phyloP scores from a whole-genome alignment of 2,888 invertebrate genomes.

The Lysandra coridon region DNA sequence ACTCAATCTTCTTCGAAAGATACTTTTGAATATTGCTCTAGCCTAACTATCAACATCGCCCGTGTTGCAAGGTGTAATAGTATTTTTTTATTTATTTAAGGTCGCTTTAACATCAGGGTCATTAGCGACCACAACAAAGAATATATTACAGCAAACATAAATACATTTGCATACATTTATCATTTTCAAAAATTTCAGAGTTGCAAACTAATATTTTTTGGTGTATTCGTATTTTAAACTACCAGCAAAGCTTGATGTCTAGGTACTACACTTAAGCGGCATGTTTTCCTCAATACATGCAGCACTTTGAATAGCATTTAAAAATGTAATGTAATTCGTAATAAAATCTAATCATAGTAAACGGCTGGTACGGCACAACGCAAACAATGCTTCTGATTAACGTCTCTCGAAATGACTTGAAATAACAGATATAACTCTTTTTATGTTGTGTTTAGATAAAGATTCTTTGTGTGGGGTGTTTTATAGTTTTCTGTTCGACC shows the following conservation, averaged over 20 bases:
- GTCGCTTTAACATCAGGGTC: too few relatives aligned
- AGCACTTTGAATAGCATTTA: slow-evolving; percentile 28
- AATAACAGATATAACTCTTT: slow-evolving; percentile 77
- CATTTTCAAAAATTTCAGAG: too few relatives aligned
- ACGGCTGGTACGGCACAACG: slow-evolving; percentile 50
- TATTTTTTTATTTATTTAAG: too few relatives aligned
- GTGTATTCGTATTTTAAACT: neutral
- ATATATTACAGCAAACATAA: too few relatives aligned
- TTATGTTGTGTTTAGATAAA: slow-evolving; percentile 78
- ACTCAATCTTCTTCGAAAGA: slow-evolving; percentile 63
- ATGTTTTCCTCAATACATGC: neutral
- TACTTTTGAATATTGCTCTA: slow-evolving; percentile 30
- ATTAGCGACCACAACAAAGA: too few relatives aligned
- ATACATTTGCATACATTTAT: too few relatives aligned
- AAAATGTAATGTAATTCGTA: slow-evolving; percentile 40
- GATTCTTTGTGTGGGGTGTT: slow-evolving; percentile 79
- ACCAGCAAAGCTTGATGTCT: neutral
- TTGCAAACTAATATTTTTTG: neutral
- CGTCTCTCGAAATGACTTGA: slow-evolving; percentile 76
- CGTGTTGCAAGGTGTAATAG: neutral
- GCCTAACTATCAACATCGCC: neutral
- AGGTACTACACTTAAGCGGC: neutral
- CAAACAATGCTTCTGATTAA: slow-evolving; percentile 64
- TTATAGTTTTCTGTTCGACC: slow-evolving; percentile 80
- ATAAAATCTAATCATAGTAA: slow-evolving; percentile 58